Conservation (phyloP, 1,140 invertebrate genomes). For the Hormaphis cornu region DNA sequence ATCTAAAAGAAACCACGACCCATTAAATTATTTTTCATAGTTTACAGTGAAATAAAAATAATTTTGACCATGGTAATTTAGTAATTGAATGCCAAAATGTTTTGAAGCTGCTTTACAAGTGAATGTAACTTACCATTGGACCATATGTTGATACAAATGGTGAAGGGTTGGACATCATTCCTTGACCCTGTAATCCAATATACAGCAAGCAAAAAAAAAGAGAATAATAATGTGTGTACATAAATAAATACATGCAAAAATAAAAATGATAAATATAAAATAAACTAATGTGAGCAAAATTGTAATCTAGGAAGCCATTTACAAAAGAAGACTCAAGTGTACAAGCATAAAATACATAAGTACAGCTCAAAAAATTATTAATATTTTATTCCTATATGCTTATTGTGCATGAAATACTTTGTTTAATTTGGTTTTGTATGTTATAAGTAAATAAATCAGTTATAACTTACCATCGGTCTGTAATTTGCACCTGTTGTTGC, state of each 20-base stretch:
- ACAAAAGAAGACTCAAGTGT: neutral
- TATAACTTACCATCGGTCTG: slow-evolving; percentile 57
- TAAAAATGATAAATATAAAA: slow-evolving; percentile 8
- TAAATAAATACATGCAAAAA: slow-evolving; percentile 19
- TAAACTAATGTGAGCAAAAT: neutral
- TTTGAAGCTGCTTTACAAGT: slow-evolving; percentile 8
- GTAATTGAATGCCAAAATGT: neutral
- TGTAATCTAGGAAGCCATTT: neutral
- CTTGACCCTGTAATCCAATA: slow-evolving; percentile 29
- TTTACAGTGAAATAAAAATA: neutral
- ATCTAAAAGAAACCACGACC: neutral
- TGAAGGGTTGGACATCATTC: slow-evolving; percentile 31
- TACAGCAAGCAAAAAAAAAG: slow-evolving; percentile 25
- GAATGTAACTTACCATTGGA: slow-evolving; percentile 14
- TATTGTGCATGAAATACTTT: too few species aligned
- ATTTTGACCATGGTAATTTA: neutral
- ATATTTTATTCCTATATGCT: too few species aligned
- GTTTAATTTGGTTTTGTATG: neutral
- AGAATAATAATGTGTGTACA: neutral
- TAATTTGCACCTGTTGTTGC: slow-evolving; percentile 74
- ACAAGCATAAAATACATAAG: neutral
- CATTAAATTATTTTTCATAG: neutral
- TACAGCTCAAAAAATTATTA: too few species aligned
- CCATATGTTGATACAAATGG: slow-evolving; percentile 25
- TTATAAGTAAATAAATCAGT: neutral